Evolutionary conservation across 2,888 invertebrate species (phyloP), one percentile per base, ranked within the genome.

Genomic region (Pollenia labialis): DNA sequence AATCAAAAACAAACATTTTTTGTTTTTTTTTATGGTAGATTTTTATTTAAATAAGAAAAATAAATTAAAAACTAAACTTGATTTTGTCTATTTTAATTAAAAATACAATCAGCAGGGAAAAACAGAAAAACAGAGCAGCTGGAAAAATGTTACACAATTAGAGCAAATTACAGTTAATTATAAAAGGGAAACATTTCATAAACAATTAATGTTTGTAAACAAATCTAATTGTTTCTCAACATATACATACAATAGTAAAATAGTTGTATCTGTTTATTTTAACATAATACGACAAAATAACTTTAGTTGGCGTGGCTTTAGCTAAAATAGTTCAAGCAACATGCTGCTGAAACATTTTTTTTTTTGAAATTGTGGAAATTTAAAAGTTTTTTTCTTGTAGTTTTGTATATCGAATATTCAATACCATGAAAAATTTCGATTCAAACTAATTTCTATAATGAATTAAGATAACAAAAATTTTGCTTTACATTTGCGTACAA

Each of bases 11-110:
- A 72, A 46, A 54, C n/a, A 42, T 42, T 71, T 42, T 48, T 23
- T 56, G 16, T 72, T 58, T 11, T 8, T 64, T 54, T 4, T 44
- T 54, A 12, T 58, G 32, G 42, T 56, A 66, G 23, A 44, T 71
- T 56, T 46, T 77, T 83, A 76, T 83, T 77, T 71, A 77, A 77
- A 83, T 77, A 48, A 71, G 42, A 74, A 71, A 68, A 69, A 74
- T 48, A 62, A 80, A 54, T 69, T 23, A 23, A 23, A 60, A 64
- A 66, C 40, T n/a, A 46, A 71, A 50, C 44, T 68, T 60, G 68
- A 68, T 75, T 62, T 69, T 44, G 42, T 68, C 23, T 42, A 42
- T 32, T n/a, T n/a, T 69, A 69, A 82, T 69, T 80, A 56, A 72
- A 42, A 72, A 14, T 40, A 42, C 14, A 69, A 60, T 18, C 23